Evolutionary conservation across 2,113 vertebrate species (phyloP), one percentile per base, ranked within the genome.

Genomic region (Sturnus vulgaris): DNA sequence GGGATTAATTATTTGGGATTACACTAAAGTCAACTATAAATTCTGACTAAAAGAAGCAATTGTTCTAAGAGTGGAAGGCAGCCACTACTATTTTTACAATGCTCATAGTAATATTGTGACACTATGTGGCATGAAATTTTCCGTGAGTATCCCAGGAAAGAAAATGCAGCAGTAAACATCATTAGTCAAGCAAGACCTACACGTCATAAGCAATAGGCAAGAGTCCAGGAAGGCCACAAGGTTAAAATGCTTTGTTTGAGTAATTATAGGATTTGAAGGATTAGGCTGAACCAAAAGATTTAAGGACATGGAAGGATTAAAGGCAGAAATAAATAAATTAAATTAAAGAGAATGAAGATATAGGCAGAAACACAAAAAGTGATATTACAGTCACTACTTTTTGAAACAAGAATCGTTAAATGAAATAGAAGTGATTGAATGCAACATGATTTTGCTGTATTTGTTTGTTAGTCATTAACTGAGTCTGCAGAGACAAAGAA

Each of bases 241-340:
- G 95, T 95, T 95, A 95, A 95, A 97, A 95, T 95, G 87, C 84
- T 95, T 97, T 96, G 84, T 97, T 95, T 95, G 94, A 93, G 79
- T 91, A 95, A 96, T 97, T 96, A 96, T 33, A 90, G 84, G 96
- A 97, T 95, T 93, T 91, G 96, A 97, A 93, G 84, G 93, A 96
- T 96, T 97, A 95, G 70, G 71, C 90, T 83, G 87, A 94, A 94
- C 46, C 14, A 80, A 66, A 86, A 86, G 63, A 82, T 93, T 95
- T 95, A 80, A 95, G 94, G 91, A 93, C 91, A 83, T n/a, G 56
- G 71, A 95, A 46, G 92, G 95, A 95, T 95, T 96, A 93, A 92
- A 93, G 9, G 33, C 10, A 95, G 46, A 96, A 96, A 94, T 92
- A 94, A 96, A 93, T 86, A 94, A 92, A 95, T 83, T 64, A 66